Evolutionary conservation across 2,888 invertebrate species (phyloP).

Genomic region (Teinopalpus imperialis): DNA sequence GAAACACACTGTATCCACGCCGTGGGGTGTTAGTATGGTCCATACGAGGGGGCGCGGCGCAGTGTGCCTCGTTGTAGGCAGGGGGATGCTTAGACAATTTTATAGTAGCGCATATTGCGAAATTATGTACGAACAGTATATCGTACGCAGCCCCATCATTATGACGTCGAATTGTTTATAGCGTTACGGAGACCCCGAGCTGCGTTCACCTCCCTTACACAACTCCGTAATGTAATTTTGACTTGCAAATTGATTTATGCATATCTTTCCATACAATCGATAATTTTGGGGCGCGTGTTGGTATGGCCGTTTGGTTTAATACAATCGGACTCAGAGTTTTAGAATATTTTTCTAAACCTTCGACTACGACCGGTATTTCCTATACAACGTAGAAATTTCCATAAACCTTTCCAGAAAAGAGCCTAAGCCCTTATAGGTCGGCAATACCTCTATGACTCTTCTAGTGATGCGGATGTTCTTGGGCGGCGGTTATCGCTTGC

Average conservation of each 20-base stretch:
- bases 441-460: too few relatives aligned
- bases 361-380: too few relatives aligned
- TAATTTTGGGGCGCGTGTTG: slow-evolving; percentile 9
- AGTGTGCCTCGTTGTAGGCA: slow-evolving; percentile 57
- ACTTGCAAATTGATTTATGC: slow-evolving; percentile 23
- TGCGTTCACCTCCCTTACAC: slow-evolving; percentile 1
- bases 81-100: slow-evolving; percentile 77
- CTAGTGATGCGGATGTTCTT: too few relatives aligned
- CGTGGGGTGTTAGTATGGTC: slow-evolving; percentile 57
- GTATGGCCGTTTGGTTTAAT: too few relatives aligned
- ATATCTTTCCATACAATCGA: slow-evolving; percentile 12
- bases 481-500: too few relatives aligned
- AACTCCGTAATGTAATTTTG: slow-evolving; percentile 19
- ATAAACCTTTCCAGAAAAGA: too few relatives aligned
- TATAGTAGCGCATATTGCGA: slow-evolving; percentile 68
- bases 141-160: slow-evolving; percentile 33
- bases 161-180: slow-evolving; percentile 30
- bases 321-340: too few relatives aligned
- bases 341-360: too few relatives aligned
- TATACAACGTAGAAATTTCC: too few relatives aligned
- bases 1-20: slow-evolving; percentile 52
- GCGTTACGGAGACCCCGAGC: slow-evolving; percentile 27
- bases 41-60: slow-evolving; percentile 37
- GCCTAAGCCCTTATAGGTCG: too few relatives aligned
- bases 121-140: slow-evolving; percentile 58